Conservation (phyloP, 2,888 invertebrate species). For the Tenodera sinensis region DNA sequence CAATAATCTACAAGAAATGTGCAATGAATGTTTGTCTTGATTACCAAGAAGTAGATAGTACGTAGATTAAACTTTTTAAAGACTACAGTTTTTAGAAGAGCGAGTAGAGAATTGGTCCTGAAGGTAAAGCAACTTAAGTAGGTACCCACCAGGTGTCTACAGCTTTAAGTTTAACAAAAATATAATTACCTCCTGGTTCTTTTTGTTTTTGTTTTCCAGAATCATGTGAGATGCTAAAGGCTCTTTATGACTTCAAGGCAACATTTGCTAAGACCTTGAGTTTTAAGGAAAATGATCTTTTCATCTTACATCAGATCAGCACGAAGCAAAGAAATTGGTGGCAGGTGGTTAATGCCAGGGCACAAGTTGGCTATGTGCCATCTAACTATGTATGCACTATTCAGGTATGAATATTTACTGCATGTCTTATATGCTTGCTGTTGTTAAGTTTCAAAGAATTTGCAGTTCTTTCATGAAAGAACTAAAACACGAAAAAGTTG, state of each 20-base stretch:
- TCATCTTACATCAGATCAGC: conserved; percentile 73
- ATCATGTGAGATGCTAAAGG: conserved; percentile 70
- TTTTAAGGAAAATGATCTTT: conserved; percentile 75
- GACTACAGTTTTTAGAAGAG: no score
- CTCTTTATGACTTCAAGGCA: conserved; percentile 79
- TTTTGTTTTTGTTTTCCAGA: no score
- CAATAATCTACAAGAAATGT: no score
- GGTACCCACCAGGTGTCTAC: no score
- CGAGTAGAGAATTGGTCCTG: no score
- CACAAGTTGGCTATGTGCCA: conserved; percentile 80
- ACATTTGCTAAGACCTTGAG: conserved; percentile 79
- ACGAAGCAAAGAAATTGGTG: conserved; percentile 83
- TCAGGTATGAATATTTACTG: conserved; percentile 54
- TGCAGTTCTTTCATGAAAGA: neutral
- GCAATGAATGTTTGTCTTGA: no score
- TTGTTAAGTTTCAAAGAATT: neutral
- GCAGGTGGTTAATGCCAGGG: conserved; percentile 80
- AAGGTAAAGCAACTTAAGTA: no score
- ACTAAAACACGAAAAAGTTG: neutral
- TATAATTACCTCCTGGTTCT: neutral
- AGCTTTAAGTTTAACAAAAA: no score
- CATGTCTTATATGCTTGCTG: neutral
- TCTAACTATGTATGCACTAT: conserved; percentile 80
- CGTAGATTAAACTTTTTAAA: no score
- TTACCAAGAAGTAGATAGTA: no score